A percentile compares a stretch with the other conserved stretches of the same genome.
phyloP scores from a whole-genome alignment of 1,140 invertebrate species.

The Drosophila dunni region DNA sequence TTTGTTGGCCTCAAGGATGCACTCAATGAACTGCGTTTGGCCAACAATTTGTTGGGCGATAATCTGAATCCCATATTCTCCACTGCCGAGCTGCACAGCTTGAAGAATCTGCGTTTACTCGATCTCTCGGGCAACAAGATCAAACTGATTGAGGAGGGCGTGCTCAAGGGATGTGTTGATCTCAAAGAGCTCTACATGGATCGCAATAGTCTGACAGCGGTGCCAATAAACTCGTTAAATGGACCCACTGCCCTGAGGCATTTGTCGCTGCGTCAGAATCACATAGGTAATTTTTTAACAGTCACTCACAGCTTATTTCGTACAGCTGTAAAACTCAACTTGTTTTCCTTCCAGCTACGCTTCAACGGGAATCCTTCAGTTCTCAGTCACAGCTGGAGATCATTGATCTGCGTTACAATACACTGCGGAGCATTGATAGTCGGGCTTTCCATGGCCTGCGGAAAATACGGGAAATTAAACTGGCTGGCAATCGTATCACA shows the following conservation, averaged over 20 bases:
- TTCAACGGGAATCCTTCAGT: slow-evolving; percentile 88
- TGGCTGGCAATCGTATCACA: slow-evolving; percentile 90
- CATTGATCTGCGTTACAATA: slow-evolving; percentile 91
- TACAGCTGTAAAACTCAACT: slow-evolving; percentile 6
- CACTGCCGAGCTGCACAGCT: slow-evolving; percentile 91
- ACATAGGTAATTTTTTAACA: slow-evolving; percentile 88
- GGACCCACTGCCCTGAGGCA: slow-evolving; percentile 90
- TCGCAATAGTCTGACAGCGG: slow-evolving; percentile 88
- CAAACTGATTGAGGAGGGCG: slow-evolving; percentile 92
- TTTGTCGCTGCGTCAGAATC: slow-evolving; percentile 91
- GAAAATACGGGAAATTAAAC: slow-evolving; percentile 88
- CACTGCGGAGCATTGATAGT: slow-evolving; percentile 90
- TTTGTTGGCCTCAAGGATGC: slow-evolving; percentile 88
- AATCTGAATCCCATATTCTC: slow-evolving; percentile 95
- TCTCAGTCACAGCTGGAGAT: slow-evolving; percentile 88
- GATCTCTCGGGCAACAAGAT: slow-evolving; percentile 93
- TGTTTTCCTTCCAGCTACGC: slow-evolving; percentile 85
- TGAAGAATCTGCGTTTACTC: slow-evolving; percentile 89
- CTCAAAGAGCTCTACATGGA: slow-evolving; percentile 91
- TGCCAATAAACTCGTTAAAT: slow-evolving; percentile 92
- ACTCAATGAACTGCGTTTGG: slow-evolving; percentile 89
- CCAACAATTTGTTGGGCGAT: slow-evolving; percentile 93
- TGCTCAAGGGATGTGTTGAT: slow-evolving; percentile 92
- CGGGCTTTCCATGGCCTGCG: slow-evolving; percentile 89
- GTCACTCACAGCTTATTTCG: background rate